A percentile compares a stretch with the other conserved stretches of the same genome.
phyloP scores from a whole-genome alignment of 35 echinoderm and acorn worm genomes.

The Heliocidaris tuberculata region DNA sequence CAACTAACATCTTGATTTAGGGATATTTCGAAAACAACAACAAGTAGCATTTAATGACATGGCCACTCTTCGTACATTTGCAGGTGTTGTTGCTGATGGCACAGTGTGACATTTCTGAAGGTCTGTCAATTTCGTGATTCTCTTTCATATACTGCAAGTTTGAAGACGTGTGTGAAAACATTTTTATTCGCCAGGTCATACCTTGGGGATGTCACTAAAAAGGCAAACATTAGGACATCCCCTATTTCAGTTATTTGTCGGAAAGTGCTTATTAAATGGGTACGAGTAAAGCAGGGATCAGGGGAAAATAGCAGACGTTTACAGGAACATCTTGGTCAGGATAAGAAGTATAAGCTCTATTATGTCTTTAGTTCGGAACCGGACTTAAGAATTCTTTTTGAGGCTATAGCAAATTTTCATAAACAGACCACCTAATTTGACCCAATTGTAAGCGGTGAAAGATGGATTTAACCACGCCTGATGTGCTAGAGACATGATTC shows the following conservation, averaged over 20 bases:
- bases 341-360: background rate
- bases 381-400: no score
- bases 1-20: background rate
- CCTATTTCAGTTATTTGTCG: background rate
- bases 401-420: background rate
- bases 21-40: background rate
- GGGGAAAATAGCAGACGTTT: background rate
- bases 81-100: no score
- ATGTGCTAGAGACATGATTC: background rate
- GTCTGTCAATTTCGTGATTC: background rate
- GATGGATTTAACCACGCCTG: background rate
- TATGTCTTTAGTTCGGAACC: background rate
- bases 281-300: background rate
- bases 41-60: background rate
- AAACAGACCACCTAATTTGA: background rate
- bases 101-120: background rate
- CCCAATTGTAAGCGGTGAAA: background rate
- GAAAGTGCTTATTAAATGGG: background rate
- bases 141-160: background rate
- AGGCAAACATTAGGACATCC: background rate
- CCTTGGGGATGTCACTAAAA: background rate
- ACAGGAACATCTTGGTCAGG: background rate
- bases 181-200: background rate
- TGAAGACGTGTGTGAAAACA: background rate
- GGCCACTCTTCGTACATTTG: background rate